Evolutionary conservation across 92 coral and sea anemone genomes (phyloP), one percentile per base, ranked within the genome.

Genomic region (Epizoanthus scotinus): DNA sequence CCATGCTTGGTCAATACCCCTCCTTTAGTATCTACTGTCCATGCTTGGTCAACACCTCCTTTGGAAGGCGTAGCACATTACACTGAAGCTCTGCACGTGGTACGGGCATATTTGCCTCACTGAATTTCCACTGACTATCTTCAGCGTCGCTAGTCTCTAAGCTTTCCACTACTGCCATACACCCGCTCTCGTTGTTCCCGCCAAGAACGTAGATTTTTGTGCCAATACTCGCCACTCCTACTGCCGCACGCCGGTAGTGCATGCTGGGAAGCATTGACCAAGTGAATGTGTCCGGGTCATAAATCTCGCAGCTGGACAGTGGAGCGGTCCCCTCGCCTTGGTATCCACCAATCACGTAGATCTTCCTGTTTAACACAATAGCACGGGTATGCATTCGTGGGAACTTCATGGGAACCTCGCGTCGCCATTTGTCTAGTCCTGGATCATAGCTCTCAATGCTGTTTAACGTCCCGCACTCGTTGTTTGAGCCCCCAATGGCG

Each of bases 401-500:
- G 18, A 80, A 49, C 56, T 56, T 44, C 93, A 89, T 86, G 13
- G 90, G 79, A 10, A 81, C 70, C 5, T 63, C 87, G 18, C 79
- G 58, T 20, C 83, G 84, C 93, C 93, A 89, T 71, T 70, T 72
- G 9, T 83, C 74, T 14, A 71, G 56, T 1, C 81, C 93, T 28
- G 87, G 81, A 25, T 83, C 79, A 64, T 84, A 83, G 20, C 85
- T 89, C 63, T 89, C 93, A 2, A 89, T 86, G 9, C 85, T 84
- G 22, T 21, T 83, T 18, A 89, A 70, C n/a, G 87, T 70, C 10
- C 75, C 67, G n/a, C 67, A 78, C 20, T 84, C 85, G 36, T 70
- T 78, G 61, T 65, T 88, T 22, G 87, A 87, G 13, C 94, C 97
- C n/a, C 97, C 97, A 66, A 92, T 83, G 36, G 82, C 90, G 66